Conservation (phyloP, 1,140 invertebrate genomes). For the Drosophila prosaltans region DNA sequence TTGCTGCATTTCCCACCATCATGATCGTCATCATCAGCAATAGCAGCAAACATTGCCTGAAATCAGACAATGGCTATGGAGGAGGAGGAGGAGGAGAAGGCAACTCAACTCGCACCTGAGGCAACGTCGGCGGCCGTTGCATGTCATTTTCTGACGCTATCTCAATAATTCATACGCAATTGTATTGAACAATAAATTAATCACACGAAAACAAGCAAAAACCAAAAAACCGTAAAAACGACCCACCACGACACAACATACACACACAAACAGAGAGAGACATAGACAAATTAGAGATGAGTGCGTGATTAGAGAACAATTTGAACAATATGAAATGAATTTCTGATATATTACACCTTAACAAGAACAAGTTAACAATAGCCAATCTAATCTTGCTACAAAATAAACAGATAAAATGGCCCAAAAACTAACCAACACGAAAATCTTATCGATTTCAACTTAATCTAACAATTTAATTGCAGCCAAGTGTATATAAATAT, state of each 20-base stretch:
- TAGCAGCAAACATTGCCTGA: conserved; percentile 5
- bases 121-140: conserved; percentile 63
- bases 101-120: conserved; percentile 65
- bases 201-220: conserved; percentile 58
- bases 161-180: conserved; percentile 79
- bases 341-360: background rate
- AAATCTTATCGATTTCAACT: too few species aligned
- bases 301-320: conserved; percentile 2
- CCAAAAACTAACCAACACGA: too few species aligned
- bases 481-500: too few species aligned
- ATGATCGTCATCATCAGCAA: conserved; percentile 10
- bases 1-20: conserved; percentile 51
- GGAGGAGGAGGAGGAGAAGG: conserved; percentile 19
- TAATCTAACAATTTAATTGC: too few species aligned
- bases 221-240: conserved; percentile 35
- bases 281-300: conserved; percentile 2
- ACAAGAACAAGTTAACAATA: too few species aligned
- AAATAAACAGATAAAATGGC: too few species aligned
- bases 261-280: background rate
- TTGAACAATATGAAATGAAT: background rate
- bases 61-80: conserved; percentile 46
- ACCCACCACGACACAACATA: conserved; percentile 29
- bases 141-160: conserved; percentile 77
- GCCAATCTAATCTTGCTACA: too few species aligned
- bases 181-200: conserved; percentile 80